Conservation (phyloP, 2,888 invertebrate genomes). For the Laspeyria flexula region DNA sequence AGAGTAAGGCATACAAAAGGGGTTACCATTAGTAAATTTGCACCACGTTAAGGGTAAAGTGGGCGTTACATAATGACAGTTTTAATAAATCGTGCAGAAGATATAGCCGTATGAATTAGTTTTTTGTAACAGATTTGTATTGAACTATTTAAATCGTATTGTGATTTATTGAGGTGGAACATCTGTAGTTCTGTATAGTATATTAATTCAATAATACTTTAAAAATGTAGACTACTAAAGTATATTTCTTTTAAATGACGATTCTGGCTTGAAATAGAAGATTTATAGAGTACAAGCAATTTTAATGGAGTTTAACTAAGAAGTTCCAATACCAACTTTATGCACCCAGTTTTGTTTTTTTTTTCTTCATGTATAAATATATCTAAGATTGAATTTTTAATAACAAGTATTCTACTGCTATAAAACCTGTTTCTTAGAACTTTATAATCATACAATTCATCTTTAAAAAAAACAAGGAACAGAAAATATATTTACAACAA, state of each 20-base stretch:
- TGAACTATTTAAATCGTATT: constrained; percentile 20
- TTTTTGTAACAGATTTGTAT: constrained; percentile 31
- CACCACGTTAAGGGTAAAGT: constrained; percentile 70
- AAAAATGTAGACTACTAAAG: neutral
- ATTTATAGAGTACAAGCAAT: too few relatives aligned
- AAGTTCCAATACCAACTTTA: too few relatives aligned
- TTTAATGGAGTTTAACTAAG: too few relatives aligned
- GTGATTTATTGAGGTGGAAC: constrained; percentile 20
- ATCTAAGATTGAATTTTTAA: too few relatives aligned
- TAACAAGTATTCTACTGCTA: too few relatives aligned
- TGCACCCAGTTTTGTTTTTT: too few relatives aligned
- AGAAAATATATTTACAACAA: too few relatives aligned
- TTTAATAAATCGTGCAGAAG: constrained; percentile 79
- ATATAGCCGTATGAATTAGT: constrained; percentile 51
- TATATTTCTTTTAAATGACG: neutral
- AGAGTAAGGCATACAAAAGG: constrained; percentile 39
- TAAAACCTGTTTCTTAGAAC: too few relatives aligned
- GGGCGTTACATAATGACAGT: constrained; percentile 75
- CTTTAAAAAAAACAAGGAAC: too few relatives aligned
- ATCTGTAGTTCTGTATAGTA: constrained; percentile 4
- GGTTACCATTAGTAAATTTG: constrained; percentile 56
- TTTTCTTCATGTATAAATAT: too few relatives aligned
- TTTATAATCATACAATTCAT: too few relatives aligned
- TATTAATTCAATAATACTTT: constrained; percentile 8
- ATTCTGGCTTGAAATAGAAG: too few relatives aligned